Evolutionary conservation across 2,888 invertebrate genomes (phyloP).

Genomic region (Microchrysa polita): DNA sequence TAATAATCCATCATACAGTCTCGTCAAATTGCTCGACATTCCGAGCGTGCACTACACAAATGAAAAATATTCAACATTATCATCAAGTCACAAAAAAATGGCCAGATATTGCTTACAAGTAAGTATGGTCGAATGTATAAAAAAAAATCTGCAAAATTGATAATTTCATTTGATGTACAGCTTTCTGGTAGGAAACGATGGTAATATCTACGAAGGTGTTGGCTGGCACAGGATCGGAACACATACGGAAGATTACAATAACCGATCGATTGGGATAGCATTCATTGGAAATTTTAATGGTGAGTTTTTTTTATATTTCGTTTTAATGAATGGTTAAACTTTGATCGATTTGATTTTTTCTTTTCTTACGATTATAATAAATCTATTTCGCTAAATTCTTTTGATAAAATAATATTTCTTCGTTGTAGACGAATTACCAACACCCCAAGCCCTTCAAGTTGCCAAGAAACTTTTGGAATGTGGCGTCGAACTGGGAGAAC

Average conservation of each 20-base stretch:
- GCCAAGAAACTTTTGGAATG: conserved; percentile 62
- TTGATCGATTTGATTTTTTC: no score
- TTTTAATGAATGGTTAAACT: no score
- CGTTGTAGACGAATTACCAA: conserved; percentile 63
- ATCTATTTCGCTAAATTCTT: no score
- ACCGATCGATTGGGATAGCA: conserved; percentile 67
- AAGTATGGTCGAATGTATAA: conserved; percentile 52
- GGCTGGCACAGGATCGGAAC: conserved; percentile 69
- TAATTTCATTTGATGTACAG: conserved; percentile 54
- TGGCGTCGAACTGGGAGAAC: conserved; percentile 62
- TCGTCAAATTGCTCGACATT: conserved; percentile 62
- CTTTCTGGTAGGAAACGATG: conserved; percentile 69
- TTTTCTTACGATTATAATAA: no score
- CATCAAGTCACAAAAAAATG: conserved; percentile 64
- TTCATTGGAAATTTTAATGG: conserved; percentile 66
- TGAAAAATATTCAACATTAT: conserved; percentile 64
- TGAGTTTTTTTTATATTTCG: no score
- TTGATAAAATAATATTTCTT: no score
- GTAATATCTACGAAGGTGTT: conserved; percentile 69
- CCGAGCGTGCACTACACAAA: conserved; percentile 59
- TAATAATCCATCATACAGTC: conserved; percentile 67
- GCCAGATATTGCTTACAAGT: conserved; percentile 67
- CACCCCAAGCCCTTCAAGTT: conserved; percentile 60
- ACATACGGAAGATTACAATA: conserved; percentile 67
- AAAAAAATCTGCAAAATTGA: not conserved